These are phyloP conservation scores for Climacteris rufus DNA, from an alignment of 2,113 vertebrate genomes.

Conservation along the genomic window DNA sequence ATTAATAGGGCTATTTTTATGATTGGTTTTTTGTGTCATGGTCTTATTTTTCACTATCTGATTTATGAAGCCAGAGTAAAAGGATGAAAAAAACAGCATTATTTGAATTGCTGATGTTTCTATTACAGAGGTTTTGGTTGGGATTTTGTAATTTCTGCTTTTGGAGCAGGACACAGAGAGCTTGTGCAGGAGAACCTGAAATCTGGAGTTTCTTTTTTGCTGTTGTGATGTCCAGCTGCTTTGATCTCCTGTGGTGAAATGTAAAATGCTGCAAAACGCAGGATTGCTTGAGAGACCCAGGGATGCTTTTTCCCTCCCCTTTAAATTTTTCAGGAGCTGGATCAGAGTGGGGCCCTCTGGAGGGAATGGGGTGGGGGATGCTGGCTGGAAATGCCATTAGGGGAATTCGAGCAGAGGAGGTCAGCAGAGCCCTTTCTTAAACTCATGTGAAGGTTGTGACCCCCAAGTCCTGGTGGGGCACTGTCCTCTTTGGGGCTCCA, in stretches of 20 bases:
- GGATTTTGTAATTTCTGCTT: not conserved
- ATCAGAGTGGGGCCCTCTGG: not conserved
- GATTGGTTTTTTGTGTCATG: not conserved
- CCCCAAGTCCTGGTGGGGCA: not conserved
- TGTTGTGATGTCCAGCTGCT: not conserved
- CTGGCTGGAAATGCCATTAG: not conserved
- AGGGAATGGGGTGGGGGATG: no score
- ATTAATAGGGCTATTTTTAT: slow-evolving; percentile 40
- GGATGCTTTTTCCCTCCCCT: rapidly evolving
- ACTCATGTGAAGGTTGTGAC: not conserved
- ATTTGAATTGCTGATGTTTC: slow-evolving; percentile 1
- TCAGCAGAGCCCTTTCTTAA: not conserved
- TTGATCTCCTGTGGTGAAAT: not conserved
- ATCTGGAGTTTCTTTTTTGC: not conserved
- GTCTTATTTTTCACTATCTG: slow-evolving; percentile 15
- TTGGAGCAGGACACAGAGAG: not conserved
- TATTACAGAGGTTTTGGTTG: not conserved
- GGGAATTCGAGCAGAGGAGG: not conserved
- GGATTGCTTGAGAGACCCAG: not conserved
- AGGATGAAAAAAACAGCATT: not conserved
- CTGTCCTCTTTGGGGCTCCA: not conserved
- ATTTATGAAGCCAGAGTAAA: slow-evolving; percentile 13
- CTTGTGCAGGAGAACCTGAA: not conserved
- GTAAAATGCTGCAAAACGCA: not conserved
- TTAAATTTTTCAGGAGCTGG: not conserved